Evolutionary conservation across 2,888 invertebrate species (phyloP).

Genomic region (Patella caerulea): DNA sequence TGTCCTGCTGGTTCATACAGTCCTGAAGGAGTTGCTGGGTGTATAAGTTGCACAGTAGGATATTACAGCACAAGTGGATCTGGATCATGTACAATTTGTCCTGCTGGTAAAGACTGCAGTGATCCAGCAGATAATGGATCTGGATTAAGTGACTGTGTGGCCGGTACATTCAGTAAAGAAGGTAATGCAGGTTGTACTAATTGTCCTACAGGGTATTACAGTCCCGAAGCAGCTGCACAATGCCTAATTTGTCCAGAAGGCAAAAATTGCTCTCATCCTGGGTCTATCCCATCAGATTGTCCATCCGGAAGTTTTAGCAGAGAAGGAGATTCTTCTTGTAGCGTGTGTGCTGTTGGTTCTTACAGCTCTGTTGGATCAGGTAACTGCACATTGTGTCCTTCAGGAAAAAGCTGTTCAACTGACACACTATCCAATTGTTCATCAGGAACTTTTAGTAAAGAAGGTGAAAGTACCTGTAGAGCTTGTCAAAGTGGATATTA

Average conservation of each 20-base stretch:
- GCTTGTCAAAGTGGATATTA: conserved; percentile 48
- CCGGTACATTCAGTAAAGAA: conserved; percentile 54
- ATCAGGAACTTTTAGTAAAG: conserved; percentile 54
- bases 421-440: conserved; percentile 49
- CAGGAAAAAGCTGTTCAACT: conserved; percentile 60
- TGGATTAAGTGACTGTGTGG: conserved; percentile 23
- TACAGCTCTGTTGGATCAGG: conserved; percentile 54
- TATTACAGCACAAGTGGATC: conserved; percentile 29
- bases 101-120: conserved; percentile 39
- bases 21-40: conserved; percentile 32
- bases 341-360: conserved; percentile 57
- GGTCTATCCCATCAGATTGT: conserved; percentile 53
- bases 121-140: conserved; percentile 19
- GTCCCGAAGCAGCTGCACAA: conserved; percentile 36
- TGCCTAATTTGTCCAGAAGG: conserved; percentile 57
- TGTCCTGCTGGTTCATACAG: conserved; percentile 42
- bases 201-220: conserved; percentile 52
- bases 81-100: conserved; percentile 30
- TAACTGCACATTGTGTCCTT: conserved; percentile 59
- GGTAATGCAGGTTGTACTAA: conserved; percentile 53
- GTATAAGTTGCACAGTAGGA: conserved; percentile 34
- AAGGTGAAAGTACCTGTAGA: conserved; percentile 47
- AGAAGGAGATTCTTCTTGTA: conserved; percentile 55
- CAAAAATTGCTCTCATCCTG: conserved; percentile 42
- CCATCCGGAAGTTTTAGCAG: conserved; percentile 60